Evolutionary conservation across 35 echinoderm and acorn worm genomes (phyloP).

Genomic region (Heliocidaris tuberculata): DNA sequence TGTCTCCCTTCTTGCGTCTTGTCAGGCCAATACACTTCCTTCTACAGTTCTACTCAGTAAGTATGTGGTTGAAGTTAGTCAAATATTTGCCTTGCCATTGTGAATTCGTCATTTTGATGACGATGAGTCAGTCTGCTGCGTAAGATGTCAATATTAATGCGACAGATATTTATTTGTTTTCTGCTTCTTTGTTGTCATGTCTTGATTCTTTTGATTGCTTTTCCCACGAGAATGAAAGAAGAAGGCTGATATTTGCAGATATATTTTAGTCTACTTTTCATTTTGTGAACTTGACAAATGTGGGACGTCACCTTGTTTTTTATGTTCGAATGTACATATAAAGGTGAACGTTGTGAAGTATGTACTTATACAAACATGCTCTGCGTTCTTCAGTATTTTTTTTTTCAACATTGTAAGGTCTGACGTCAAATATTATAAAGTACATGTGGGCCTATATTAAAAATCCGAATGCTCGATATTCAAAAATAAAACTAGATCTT

Average conservation of each 20-base stretch:
- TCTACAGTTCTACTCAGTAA: too few species aligned
- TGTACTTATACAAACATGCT: neutral
- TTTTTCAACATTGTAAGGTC: too few species aligned
- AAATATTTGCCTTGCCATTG: neutral
- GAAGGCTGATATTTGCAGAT: neutral
- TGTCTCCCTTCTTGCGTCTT: neutral
- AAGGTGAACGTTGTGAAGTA: neutral
- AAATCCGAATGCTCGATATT: too few species aligned
- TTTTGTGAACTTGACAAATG: neutral
- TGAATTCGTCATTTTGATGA: neutral
- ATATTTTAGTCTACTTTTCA: neutral
- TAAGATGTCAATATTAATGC: neutral
- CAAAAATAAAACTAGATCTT: too few species aligned
- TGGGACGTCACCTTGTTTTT: neutral
- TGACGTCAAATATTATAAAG: too few species aligned
- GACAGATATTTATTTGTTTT: slow-evolving; percentile 4
- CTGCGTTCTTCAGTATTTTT: neutral
- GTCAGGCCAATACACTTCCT: neutral
- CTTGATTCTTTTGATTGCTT: neutral
- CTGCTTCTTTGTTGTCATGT: neutral
- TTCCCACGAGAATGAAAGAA: neutral
- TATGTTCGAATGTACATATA: neutral
- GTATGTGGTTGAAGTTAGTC: neutral
- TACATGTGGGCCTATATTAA: too few species aligned
- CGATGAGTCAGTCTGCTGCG: neutral